phyloP scores from a whole-genome alignment of 2,888 invertebrate genomes.

The Acanthococcus lagerstroemiae region DNA sequence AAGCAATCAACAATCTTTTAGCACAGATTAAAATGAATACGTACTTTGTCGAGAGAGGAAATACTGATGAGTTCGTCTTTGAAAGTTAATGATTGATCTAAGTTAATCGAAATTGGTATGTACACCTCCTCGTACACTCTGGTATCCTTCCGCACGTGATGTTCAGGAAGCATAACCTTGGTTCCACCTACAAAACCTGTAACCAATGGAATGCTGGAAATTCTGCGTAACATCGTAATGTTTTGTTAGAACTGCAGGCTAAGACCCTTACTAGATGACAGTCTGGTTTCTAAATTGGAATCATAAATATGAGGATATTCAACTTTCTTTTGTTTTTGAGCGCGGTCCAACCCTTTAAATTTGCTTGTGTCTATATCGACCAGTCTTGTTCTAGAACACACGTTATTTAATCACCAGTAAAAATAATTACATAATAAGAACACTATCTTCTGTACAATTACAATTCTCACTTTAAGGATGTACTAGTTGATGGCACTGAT shows the following conservation, averaged over 20 bases:
- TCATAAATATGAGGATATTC: conserved; percentile 30
- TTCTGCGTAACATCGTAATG: no score
- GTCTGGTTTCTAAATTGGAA: conserved; percentile 28
- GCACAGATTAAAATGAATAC: conserved; percentile 37
- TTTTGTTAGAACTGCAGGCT: background rate
- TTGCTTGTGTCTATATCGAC: background rate
- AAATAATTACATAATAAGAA: no score
- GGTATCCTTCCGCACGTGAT: conserved; percentile 59
- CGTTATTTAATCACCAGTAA: no score
- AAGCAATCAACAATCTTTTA: no score
- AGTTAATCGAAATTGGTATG: conserved; percentile 56
- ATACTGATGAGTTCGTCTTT: conserved; percentile 56
- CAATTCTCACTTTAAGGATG: no score
- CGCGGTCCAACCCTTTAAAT: background rate
- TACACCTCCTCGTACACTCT: conserved; percentile 75
- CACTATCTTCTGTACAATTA: no score
- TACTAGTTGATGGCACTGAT: no score
- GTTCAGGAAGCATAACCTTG: conserved; percentile 69
- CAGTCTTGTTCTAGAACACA: background rate
- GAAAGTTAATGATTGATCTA: conserved; percentile 48
- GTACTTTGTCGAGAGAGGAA: conserved; percentile 55
- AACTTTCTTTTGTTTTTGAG: background rate
- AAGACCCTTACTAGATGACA: conserved; percentile 31
- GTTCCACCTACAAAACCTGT: conserved; percentile 59
- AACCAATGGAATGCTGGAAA: no score